These are phyloP conservation scores for Teleogryllus occipitalis DNA, from an alignment of 1,140 invertebrate species.

Conservation along the genomic window DNA sequence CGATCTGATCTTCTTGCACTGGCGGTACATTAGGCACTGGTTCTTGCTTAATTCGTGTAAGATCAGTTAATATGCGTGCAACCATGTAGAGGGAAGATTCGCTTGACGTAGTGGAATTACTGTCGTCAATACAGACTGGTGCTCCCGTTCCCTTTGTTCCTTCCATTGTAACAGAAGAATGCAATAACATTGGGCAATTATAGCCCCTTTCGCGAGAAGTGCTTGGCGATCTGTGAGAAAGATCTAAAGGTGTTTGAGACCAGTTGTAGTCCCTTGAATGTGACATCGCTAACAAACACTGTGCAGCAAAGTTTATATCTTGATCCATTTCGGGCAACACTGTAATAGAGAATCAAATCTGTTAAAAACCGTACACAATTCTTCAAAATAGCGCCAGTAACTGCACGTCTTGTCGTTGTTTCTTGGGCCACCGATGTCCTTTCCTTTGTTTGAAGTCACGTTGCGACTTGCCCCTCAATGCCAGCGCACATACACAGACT, in stretches of 20 bases:
- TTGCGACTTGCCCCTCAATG: background rate
- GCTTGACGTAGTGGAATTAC: background rate
- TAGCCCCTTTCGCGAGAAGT: constrained; percentile 16
- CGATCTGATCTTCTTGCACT: constrained; percentile 20
- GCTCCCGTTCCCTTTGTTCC: constrained; percentile 7
- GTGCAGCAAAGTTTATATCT: constrained; percentile 49
- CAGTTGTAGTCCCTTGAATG: constrained; percentile 27
- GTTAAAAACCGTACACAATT: background rate
- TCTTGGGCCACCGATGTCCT: background rate
- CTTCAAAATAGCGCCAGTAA: background rate
- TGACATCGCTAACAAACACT: constrained; percentile 51
- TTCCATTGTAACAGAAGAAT: constrained; percentile 16
- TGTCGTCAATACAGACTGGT: background rate
- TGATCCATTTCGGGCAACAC: constrained; percentile 30
- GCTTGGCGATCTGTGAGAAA: constrained; percentile 8
- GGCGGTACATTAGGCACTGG: constrained; percentile 33
- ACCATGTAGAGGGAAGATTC: constrained; percentile 46
- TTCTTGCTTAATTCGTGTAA: constrained; percentile 46
- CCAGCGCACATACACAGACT: background rate
- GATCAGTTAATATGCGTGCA: constrained; percentile 49
- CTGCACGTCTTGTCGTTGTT: too few relatives aligned
- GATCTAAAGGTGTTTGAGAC: constrained; percentile 13
- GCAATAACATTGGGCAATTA: constrained; percentile 8
- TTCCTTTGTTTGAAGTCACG: constrained; percentile 4
- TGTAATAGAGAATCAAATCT: background rate